Conservation (phyloP, 2,797 vertebrate species). For the Typhlichthys subterraneus region DNA sequence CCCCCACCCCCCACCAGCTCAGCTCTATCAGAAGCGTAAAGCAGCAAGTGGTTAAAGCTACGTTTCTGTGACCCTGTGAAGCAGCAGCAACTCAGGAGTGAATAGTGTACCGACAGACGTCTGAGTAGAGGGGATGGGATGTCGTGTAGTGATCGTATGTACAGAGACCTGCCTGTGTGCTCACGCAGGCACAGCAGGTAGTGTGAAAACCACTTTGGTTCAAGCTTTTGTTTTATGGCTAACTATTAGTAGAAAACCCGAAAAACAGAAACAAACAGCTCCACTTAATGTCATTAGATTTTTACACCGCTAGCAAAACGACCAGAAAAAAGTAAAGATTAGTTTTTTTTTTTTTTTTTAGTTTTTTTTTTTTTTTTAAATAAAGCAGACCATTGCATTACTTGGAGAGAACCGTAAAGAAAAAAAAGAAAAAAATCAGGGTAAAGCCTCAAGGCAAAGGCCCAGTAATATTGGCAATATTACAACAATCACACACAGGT, state of each 20-base stretch:
- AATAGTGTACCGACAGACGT: constrained; percentile 28
- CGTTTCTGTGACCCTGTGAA: constrained; percentile 59
- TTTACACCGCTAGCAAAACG: constrained; percentile 71
- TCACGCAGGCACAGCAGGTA: constrained; percentile 94
- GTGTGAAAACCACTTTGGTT: constrained; percentile 99
- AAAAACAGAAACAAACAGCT: constrained; percentile 49
- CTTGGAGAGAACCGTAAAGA: constrained; percentile 28
- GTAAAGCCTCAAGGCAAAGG: constrained; percentile 40
- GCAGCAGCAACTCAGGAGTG: constrained; percentile 55
- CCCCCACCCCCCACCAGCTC: constrained; percentile 49
- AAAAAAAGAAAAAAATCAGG: constrained; percentile 25
- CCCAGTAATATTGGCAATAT: constrained; percentile 41
- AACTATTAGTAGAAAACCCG: constrained; percentile 72
- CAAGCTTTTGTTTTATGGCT: constrained; percentile 97
- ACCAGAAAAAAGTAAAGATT: constrained; percentile 47
- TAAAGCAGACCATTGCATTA: constrained; percentile 6
- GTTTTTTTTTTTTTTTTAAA: too few species aligned
- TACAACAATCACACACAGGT: constrained; percentile 20
- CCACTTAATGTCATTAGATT: constrained; percentile 80
- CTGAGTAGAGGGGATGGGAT: constrained; percentile 82
- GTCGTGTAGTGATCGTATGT: constrained; percentile 83
- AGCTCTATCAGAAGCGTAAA: constrained; percentile 50
- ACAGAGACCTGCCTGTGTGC: constrained; percentile 79
- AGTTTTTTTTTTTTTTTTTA: too few species aligned
- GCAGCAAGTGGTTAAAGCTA: constrained; percentile 72